Evolutionary conservation across 1,140 invertebrate species (phyloP), one percentile per base, ranked within the genome.

Genomic region (Vanessa atalanta): DNA sequence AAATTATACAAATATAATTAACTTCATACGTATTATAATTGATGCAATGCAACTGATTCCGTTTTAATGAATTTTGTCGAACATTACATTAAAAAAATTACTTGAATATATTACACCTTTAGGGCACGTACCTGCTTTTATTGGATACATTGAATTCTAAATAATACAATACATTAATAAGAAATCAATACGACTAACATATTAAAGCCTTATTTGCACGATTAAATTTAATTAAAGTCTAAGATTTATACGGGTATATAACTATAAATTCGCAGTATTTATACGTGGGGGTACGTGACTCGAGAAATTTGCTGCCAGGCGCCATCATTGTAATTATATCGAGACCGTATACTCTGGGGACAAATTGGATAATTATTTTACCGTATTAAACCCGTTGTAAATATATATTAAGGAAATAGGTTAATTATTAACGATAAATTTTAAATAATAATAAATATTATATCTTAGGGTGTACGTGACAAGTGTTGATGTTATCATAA

Each of bases 321-420:
- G 50, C 37, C 26, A 55, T 57, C 31, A 31, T 15, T 43, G 31
- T 43, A 68, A 72, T 72, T 72, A 72, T 72, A 37, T 72, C 65
- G 55, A 53, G 51, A 37, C 11, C 47, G 13, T 65, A n/a, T 65
- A 65, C 48, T 55, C 48, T 15, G 23, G 16, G 16, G 15, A 63
- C 31, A 47, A 37, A 23, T 53, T 37, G 50, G 20, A 53, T 13
- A 13, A 66, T 66, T 66, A 67, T 65, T 71, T 13, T 65, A 65
- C 50, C 15, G 37, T 57, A 47, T 68, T 57, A 57, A 57, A 60
- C 37, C 37, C 15, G 16, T 57, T 13, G 20, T 68, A 57, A 60
- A 60, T 68, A 47, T 68, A 68, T n/a, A 68, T 57, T 57, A 68
- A 15, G 26, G 31, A 67, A 67, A 67, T 67, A 68, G 53, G 53